Evolutionary conservation across 2,113 vertebrate species (phyloP).

Genomic region (Brachypteracias leptosomus): DNA sequence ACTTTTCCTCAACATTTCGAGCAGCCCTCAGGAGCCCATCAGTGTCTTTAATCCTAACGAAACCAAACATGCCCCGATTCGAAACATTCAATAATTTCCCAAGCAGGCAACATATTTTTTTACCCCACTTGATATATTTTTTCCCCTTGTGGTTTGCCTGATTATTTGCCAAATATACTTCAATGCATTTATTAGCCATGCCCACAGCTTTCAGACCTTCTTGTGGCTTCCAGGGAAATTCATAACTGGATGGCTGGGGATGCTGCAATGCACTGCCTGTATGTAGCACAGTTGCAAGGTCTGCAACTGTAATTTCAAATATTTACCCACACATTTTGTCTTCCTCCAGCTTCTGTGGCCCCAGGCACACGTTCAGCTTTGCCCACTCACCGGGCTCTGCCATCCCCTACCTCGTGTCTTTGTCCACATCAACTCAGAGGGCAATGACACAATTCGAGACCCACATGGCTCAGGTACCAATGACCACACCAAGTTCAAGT

Average conservation of each 20-base stretch:
- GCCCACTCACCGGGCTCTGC: neutral
- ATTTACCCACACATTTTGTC: rapidly evolving
- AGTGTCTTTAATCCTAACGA: neutral
- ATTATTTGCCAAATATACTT: constrained; percentile 47
- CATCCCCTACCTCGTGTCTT: neutral
- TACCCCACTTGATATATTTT: neutral
- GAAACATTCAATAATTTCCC: neutral
- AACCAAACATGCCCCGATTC: neutral
- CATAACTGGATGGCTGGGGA: neutral
- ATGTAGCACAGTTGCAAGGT: neutral
- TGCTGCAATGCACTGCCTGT: neutral
- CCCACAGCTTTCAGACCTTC: constrained; percentile 40
- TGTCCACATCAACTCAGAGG: rapidly evolving
- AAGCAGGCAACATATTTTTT: neutral
- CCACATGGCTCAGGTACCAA: neutral
- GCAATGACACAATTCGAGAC: neutral
- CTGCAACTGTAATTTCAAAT: neutral
- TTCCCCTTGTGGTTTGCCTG: constrained; percentile 36
- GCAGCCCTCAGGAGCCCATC: neutral
- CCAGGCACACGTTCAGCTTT: rapidly evolving
- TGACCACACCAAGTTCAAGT: neutral
- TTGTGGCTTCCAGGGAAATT: constrained; percentile 38
- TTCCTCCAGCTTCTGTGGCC: neutral
- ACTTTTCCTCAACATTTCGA: neutral
- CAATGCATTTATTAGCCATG: constrained; percentile 1